These are phyloP conservation scores for Danio kyathit DNA, from an alignment of 2,797 vertebrate genomes.

Conservation along the genomic window DNA sequence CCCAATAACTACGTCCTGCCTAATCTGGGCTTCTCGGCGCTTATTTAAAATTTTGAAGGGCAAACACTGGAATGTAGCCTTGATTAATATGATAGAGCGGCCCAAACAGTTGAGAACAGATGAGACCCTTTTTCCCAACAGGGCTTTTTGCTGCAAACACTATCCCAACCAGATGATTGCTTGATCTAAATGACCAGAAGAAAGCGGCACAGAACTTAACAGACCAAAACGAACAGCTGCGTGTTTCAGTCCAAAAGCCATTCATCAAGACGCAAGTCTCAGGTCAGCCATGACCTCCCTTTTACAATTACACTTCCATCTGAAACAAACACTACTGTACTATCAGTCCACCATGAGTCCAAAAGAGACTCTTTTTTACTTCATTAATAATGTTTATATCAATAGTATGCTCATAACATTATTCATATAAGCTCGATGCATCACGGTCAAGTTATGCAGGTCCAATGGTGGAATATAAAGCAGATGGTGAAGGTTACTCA, in stretches of 20 bases:
- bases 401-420: constrained; percentile 26
- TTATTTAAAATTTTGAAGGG: constrained; percentile 26
- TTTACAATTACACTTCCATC: constrained; percentile 51
- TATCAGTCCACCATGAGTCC: constrained; percentile 4
- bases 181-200: constrained; percentile 53
- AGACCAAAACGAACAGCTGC: constrained; percentile 42
- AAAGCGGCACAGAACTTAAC: constrained; percentile 27
- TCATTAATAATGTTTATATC: constrained; percentile 29
- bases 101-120: constrained; percentile 15
- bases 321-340: constrained; percentile 42
- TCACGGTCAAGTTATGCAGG: neutral
- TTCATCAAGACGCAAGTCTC: constrained; percentile 43
- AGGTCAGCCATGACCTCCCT: constrained; percentile 52
- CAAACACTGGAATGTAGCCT: constrained; percentile 5
- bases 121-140: constrained; percentile 15
- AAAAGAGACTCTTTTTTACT: constrained; percentile 32
- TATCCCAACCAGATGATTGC: constrained; percentile 26
- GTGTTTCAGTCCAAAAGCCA: constrained; percentile 35
- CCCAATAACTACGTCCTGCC: constrained; percentile 18
- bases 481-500: neutral
- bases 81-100: constrained; percentile 37
- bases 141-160: neutral
- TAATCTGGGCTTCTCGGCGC: neutral
- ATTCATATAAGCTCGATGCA: constrained; percentile 20
- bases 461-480: neutral